phyloP scores from a whole-genome alignment of 2,888 invertebrate genomes.

The Meliscaeva auricollis region DNA sequence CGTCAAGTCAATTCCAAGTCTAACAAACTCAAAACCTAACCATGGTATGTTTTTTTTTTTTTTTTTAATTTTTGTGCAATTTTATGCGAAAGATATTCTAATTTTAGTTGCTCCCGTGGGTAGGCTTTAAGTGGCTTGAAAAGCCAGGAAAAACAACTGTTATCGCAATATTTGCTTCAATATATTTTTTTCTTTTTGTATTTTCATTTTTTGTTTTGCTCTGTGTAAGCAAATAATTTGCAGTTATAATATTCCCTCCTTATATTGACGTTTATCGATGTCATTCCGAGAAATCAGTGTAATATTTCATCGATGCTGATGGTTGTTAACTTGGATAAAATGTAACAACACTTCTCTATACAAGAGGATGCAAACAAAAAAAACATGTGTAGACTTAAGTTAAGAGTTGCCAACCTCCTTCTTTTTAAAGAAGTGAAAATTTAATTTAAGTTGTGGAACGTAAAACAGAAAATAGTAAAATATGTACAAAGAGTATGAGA shows the following conservation, averaged over 20 bases:
- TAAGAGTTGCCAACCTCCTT: not conserved
- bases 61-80: constrained; percentile 2
- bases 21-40: constrained; percentile 48
- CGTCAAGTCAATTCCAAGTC: constrained; percentile 8
- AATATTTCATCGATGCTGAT: constrained; percentile 65
- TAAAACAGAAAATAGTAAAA: too few species aligned
- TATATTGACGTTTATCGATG: constrained; percentile 63
- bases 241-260: constrained; percentile 33
- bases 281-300: constrained; percentile 64
- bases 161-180: constrained; percentile 58
- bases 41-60: constrained; percentile 1
- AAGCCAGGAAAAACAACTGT: constrained; percentile 72
- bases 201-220: not conserved
- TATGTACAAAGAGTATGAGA: too few species aligned
- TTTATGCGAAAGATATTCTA: constrained; percentile 73
- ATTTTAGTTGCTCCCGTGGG: constrained; percentile 76
- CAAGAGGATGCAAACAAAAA: constrained; percentile 12
- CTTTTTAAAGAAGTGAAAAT: too few species aligned
- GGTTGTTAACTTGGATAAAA: constrained; percentile 32
- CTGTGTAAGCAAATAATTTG: constrained; percentile 50
- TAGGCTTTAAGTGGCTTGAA: constrained; percentile 76
- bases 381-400: constrained; percentile 45
- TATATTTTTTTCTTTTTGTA: constrained; percentile 10
- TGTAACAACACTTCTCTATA: not conserved
- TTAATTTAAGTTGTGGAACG: too few species aligned